Conservation (phyloP, 2,888 invertebrate genomes). For the Heliconius sara region DNA sequence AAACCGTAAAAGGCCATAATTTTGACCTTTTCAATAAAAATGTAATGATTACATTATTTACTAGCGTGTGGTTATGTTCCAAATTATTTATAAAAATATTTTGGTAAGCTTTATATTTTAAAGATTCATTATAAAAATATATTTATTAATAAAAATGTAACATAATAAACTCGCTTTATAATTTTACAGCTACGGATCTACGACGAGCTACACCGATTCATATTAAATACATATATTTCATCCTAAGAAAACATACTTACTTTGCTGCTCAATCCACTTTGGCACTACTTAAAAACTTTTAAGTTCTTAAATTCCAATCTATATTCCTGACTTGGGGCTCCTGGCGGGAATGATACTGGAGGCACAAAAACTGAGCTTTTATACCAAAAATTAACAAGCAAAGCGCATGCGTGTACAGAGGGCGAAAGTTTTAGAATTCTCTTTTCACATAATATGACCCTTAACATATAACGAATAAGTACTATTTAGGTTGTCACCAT, state of each 20-base stretch:
- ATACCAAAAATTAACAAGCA: constrained; percentile 54
- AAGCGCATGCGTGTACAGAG: constrained; percentile 65
- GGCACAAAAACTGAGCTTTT: constrained; percentile 59
- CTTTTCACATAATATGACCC: constrained; percentile 8
- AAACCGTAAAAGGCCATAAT: not conserved
- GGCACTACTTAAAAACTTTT: constrained; percentile 46
- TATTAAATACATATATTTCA: not conserved
- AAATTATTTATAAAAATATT: too few species aligned
- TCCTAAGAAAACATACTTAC: constrained; percentile 38
- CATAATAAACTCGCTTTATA: not conserved
- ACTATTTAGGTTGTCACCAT: not conserved
- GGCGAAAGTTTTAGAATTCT: not conserved
- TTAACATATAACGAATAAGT: constrained; percentile 22
- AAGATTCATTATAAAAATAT: not conserved
- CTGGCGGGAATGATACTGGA: constrained; percentile 68
- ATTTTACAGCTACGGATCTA: constrained; percentile 2
- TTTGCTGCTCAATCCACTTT: constrained; percentile 40
- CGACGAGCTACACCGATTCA: not conserved
- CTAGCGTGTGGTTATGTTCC: too few species aligned
- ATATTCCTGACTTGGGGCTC: constrained; percentile 49
- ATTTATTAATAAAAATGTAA: not conserved
- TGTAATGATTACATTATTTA: not conserved
- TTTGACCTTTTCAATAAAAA: not conserved
- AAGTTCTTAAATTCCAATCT: constrained; percentile 6
- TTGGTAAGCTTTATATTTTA: too few species aligned